Percentiles rank a stretch among this genome's conserved stretches.
These are phyloP conservation scores for Stegodyphus mimosarum DNA, from an alignment of 1,140 invertebrate species.

Conservation along the genomic window DNA sequence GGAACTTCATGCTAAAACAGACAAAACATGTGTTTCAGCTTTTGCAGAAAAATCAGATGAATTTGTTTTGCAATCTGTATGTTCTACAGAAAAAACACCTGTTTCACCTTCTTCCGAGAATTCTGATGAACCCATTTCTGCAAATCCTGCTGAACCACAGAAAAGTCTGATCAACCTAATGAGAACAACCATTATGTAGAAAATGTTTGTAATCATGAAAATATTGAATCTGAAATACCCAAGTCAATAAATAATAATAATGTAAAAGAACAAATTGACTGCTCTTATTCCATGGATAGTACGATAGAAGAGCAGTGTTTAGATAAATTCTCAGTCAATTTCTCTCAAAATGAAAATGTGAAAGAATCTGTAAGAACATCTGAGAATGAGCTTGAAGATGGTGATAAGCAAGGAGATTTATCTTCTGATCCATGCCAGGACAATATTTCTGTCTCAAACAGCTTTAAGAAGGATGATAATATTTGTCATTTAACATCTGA, in stretches of 20 bases:
- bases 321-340: too few species aligned
- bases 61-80: neutral
- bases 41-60: neutral
- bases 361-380: conserved; percentile 60
- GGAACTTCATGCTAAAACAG: neutral
- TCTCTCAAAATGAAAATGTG: conserved; percentile 62
- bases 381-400: neutral
- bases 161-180: too few species aligned
- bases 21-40: neutral
- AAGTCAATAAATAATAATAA: conserved; percentile 70
- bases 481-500: too few species aligned
- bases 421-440: neutral
- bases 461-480: too few species aligned
- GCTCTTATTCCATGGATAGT: too few species aligned
- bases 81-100: too few species aligned
- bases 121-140: neutral
- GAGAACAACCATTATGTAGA: too few species aligned
- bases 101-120: neutral
- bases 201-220: conserved; percentile 38
- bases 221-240: conserved; percentile 69
- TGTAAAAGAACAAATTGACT: conserved; percentile 35
- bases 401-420: neutral
- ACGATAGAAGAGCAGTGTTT: too few species aligned
- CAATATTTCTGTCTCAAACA: too few species aligned
- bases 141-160: too few species aligned